Conservation (phyloP, 64 coral and sea anemone genomes). For the Montipora cactus region DNA sequence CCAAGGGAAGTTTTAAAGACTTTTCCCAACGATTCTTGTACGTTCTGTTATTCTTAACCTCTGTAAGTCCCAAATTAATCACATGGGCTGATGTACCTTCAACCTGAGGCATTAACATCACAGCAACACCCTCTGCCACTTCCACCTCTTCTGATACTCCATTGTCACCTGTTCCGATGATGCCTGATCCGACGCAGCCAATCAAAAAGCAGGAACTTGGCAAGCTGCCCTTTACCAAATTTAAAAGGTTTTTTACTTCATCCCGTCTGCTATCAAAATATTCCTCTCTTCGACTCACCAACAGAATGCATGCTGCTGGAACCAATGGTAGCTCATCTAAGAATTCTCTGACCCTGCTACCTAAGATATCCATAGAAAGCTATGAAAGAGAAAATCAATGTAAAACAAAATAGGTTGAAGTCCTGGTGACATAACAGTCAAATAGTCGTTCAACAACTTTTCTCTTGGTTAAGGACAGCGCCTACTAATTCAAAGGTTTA, state of each 20-base stretch:
- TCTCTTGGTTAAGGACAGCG: too few species aligned
- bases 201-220: constrained; percentile 74
- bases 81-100: constrained; percentile 72
- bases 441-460: too few species aligned
- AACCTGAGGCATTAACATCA: constrained; percentile 87
- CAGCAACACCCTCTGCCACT: constrained; percentile 79
- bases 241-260: constrained; percentile 84
- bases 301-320: constrained; percentile 83
- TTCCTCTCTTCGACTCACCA: constrained; percentile 78
- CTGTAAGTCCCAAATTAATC: constrained; percentile 86
- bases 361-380: constrained; percentile 89
- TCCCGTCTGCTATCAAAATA: constrained; percentile 77
- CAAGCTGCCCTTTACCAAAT: constrained; percentile 58
- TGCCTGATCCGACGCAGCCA: constrained; percentile 82
- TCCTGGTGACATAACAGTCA: too few species aligned
- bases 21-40: constrained; percentile 90
- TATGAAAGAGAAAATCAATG: constrained; percentile 9
- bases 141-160: constrained; percentile 79
- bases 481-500: too few species aligned
- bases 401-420: too few species aligned
- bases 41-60: constrained; percentile 86
- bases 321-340: constrained; percentile 76
- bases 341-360: constrained; percentile 61
- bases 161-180: constrained; percentile 77
- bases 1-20: constrained; percentile 79